Percentiles rank a stretch among this genome's conserved stretches.
Conservation (phyloP, 2,797 vertebrate species). For the Poecilia wingei region DNA sequence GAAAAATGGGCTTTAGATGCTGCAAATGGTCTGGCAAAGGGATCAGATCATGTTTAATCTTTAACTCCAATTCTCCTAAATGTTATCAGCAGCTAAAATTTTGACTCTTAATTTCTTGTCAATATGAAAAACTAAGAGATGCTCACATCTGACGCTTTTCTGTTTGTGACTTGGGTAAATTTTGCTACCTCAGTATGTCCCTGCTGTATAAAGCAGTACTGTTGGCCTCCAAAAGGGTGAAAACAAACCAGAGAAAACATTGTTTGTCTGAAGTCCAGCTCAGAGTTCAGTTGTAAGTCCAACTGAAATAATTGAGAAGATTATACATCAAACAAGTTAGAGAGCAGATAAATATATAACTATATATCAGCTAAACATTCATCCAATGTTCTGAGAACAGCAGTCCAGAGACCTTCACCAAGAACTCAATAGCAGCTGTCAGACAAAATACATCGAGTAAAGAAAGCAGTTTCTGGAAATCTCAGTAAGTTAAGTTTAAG, state of each 20-base stretch:
- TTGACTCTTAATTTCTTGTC: background rate
- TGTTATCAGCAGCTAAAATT: background rate
- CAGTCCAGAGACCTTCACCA: background rate
- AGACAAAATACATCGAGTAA: background rate
- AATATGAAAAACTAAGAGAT: background rate
- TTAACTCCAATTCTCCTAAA: background rate
- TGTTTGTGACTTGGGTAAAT: background rate
- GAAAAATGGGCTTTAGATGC: background rate
- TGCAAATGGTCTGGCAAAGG: background rate
- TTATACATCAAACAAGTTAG: constrained; percentile 12
- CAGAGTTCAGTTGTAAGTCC: background rate
- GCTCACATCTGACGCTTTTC: background rate
- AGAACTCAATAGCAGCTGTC: background rate
- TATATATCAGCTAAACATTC: background rate
- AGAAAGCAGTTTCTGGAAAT: background rate
- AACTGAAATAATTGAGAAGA: background rate
- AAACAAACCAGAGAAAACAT: background rate
- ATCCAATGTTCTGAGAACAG: background rate
- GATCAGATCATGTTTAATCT: background rate
- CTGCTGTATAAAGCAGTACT: background rate
- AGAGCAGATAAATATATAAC: background rate
- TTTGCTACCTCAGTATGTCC: background rate
- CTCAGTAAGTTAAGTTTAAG: background rate
- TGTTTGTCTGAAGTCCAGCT: background rate
- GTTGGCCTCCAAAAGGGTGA: background rate